These are phyloP conservation scores for Paramacrobiotus metropolitanus DNA, from an alignment of 1,140 invertebrate species.

Conservation along the genomic window DNA sequence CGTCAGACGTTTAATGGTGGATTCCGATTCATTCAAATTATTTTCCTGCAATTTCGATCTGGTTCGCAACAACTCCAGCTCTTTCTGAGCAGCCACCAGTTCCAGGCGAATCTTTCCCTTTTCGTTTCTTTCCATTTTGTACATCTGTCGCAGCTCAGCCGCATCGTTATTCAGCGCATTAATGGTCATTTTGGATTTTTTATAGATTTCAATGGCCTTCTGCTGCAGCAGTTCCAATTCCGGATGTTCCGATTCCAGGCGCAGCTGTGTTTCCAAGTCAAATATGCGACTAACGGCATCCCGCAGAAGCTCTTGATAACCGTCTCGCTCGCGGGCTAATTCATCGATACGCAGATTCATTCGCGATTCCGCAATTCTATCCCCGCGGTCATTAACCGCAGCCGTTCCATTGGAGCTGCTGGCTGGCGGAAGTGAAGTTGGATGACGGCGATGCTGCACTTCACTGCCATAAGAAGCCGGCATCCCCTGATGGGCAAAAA, in stretches of 20 bases:
- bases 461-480: too few species aligned
- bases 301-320: neutral
- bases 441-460: too few species aligned
- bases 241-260: neutral
- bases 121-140: neutral
- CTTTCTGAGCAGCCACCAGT: neutral
- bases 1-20: neutral
- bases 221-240: slow-evolving; percentile 3
- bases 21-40: neutral
- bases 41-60: neutral
- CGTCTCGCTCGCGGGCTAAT: neutral
- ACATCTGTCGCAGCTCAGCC: neutral
- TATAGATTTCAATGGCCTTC: slow-evolving; percentile 1
- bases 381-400: too few species aligned
- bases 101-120: neutral
- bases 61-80: neutral
- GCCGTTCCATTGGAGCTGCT: too few species aligned
- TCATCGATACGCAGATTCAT: neutral
- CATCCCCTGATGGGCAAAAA: too few species aligned
- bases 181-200: neutral
- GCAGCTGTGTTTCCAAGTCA: neutral
- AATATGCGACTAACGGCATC: neutral
- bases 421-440: too few species aligned
- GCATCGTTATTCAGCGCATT: neutral
- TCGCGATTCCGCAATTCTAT: neutral